Base-by-base conservation (phyloP, 2,797 vertebrate genomes). In the Ceyx erithaca region DNA sequence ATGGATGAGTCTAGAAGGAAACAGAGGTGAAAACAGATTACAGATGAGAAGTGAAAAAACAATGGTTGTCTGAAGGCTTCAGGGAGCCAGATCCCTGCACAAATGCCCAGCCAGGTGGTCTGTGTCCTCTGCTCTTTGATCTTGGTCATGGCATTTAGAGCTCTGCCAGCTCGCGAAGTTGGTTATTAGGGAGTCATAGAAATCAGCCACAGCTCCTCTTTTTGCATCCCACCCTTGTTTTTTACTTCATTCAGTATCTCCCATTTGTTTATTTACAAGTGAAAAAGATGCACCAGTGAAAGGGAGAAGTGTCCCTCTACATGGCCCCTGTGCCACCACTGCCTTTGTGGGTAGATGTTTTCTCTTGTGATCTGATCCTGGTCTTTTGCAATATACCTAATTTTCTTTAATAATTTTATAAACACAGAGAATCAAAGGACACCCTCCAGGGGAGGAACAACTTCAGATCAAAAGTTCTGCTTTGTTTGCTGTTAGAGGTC, bases 401-500 rank as follows among this genome's bases (percentile, higher is more conserved):
- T 75, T 87, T 90, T 78, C 69, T 90, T 45, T 63, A 78, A 64
- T 41, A 0, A n/a, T 64, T 90, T 83, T 41, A 54, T 68, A 72
- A 85, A 64, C 30, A 48, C 11, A 48, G 57, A 31, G 33, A 82
- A 77, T 52, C 61, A 73, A 82, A 87, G 46, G 23, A 63, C 31
- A 63, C 11, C 7, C 16, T 62, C 21, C 68, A 72, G 52, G 26
- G 17, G 37, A 87, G 66, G 85, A 87, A 64, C 30, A 14, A 41
- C 40, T 55, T 77, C 41, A 69, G 26, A 89, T 51, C 31, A 57
- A 57, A 73, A 73, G 4, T 58, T 79, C 41, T 63, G 15, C 35
- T 76, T 82, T 82, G 41, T 90, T 90, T 94, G 23, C 52, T 85
- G 31, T 59, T 73, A 79, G 46, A 89, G 43, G 43, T 92, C 63